phyloP scores from a whole-genome alignment of 2,888 invertebrate genomes.

The Gisinianus flammeolus region DNA sequence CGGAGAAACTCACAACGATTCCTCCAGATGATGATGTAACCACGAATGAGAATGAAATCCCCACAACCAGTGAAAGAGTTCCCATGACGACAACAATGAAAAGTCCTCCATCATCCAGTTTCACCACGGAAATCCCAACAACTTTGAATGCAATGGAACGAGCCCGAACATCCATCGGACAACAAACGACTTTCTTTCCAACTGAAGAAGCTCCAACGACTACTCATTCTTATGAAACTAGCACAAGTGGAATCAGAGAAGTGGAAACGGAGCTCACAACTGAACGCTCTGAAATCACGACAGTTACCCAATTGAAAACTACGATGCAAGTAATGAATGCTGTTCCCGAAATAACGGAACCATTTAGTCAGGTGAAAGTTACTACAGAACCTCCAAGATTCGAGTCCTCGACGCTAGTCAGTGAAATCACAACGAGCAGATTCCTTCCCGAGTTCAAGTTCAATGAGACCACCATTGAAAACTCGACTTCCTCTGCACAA shows the following conservation, averaged over 20 bases:
- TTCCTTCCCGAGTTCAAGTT: too few species aligned
- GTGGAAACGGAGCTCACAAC: too few species aligned
- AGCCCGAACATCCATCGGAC: background rate
- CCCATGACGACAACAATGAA: background rate
- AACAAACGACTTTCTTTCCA: background rate
- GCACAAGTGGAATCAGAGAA: too few species aligned
- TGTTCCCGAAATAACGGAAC: background rate
- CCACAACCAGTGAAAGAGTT: too few species aligned
- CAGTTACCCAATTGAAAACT: background rate
- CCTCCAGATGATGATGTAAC: background rate
- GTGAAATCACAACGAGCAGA: background rate
- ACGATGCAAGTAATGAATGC: background rate
- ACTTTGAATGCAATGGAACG: background rate
- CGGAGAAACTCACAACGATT: background rate
- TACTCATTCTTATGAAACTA: background rate
- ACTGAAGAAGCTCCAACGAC: background rate
- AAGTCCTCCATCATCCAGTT: background rate
- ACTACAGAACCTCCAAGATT: background rate
- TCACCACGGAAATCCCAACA: background rate
- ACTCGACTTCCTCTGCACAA: background rate
- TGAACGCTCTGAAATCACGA: background rate
- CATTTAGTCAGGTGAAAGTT: background rate
- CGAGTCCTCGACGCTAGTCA: slow-evolving; percentile 8
- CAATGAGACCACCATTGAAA: too few species aligned
- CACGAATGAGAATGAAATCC: background rate